Evolutionary conservation across 53 echinoderm and acorn worm genomes (phyloP), one percentile per base, ranked within the genome.

Genomic region (Luidia sarsii): DNA sequence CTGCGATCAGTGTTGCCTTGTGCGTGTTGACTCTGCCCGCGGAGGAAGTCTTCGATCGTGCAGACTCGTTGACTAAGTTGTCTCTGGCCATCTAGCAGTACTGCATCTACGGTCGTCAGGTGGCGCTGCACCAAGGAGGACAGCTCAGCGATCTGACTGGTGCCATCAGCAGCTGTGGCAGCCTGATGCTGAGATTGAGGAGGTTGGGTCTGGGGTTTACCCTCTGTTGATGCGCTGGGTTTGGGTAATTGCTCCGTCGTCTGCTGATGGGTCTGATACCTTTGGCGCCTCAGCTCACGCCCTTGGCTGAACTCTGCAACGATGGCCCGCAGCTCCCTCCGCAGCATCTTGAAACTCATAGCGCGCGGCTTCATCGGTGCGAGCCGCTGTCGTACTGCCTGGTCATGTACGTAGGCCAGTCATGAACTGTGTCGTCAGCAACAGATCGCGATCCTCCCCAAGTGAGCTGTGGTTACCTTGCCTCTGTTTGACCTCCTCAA

Each of bases 311-410:
- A 15, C 49, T 70, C 70, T 36, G 36, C 65, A 13, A 22, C 18
- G 18, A 70, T 41, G 14, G 34, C 16, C 51, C 34, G 32, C 8
- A 75, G 39, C 75, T 75, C 75, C 2, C 14, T 15, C 14, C 59
- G 14, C 4, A 75, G 7, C 1, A 3, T 15, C 2, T 52, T 53
- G 59, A 80, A 80, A 6, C 37, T 46, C 80, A 80, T 80, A 2
- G n/a, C 16, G 32, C 65, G 0, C 1, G 80, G 50, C 30, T 31
- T 80, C 80, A 80, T 80, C 1, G 65, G 80, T 9, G 80, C 80
- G 4, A 80, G 48, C 2, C 80, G 28, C 19, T 64, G 59, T 23
- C 45, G 1, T 2, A 65, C 65, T 5, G 34, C 10, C 0, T 80
- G n/a, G 2, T 80, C 80, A 27, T 29, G n/a, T n/a, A n/a, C n/a